These are phyloP conservation scores for Chascanopsetta lugubris DNA, from an alignment of 2,113 vertebrate genomes.

Conservation along the genomic window DNA sequence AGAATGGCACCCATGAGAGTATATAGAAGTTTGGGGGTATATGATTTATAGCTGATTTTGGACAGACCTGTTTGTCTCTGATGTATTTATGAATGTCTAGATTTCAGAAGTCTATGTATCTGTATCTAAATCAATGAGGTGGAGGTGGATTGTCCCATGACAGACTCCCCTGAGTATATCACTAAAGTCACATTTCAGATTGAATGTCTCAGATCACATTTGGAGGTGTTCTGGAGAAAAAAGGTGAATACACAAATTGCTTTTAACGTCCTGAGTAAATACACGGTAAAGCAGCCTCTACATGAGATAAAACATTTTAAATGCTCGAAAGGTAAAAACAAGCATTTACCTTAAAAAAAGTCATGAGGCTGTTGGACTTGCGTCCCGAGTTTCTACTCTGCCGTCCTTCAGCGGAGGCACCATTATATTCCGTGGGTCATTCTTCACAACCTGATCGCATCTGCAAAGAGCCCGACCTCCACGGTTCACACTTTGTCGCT, in stretches of 20 bases:
- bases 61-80: too few relatives aligned
- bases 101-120: too few relatives aligned
- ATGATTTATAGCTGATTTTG: too few relatives aligned
- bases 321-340: too few relatives aligned
- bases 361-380: neutral
- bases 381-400: conserved; percentile 1
- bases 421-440: conserved; percentile 9
- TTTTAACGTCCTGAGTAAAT: neutral
- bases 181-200: neutral
- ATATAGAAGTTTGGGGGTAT: too few relatives aligned
- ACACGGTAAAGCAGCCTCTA: neutral
- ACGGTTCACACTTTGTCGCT: conserved; percentile 15
- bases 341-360: neutral
- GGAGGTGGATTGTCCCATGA: neutral
- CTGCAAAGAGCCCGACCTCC: conserved; percentile 26
- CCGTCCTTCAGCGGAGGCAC: conserved; percentile 5
- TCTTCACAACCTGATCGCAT: neutral
- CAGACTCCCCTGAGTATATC: neutral
- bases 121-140: too few relatives aligned
- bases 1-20: too few relatives aligned
- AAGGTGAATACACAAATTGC: too few relatives aligned
- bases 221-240: neutral
- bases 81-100: too few relatives aligned
- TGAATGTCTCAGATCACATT: neutral
- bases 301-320: too few relatives aligned